Evolutionary conservation across 2,888 invertebrate genomes (phyloP).

Genomic region (Periphyllus acericola): DNA sequence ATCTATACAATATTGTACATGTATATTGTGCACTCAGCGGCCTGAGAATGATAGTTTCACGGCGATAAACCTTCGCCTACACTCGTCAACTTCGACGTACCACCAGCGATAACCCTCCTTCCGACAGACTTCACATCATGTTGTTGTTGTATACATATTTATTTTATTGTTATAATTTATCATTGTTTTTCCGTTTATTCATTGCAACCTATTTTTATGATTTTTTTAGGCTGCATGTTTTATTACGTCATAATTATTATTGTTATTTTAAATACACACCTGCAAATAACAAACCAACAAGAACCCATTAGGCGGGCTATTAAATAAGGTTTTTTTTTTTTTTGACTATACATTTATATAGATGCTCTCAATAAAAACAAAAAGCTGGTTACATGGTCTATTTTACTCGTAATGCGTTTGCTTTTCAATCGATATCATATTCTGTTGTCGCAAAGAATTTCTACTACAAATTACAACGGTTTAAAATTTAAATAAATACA

Average conservation of each 20-base stretch:
- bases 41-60: background rate
- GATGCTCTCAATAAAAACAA: background rate
- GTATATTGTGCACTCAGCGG: background rate
- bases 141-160: background rate
- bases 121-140: background rate
- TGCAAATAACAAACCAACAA: background rate
- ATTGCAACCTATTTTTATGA: background rate
- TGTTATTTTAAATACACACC: background rate
- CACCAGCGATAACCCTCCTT: background rate
- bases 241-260: background rate
- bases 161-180: background rate
- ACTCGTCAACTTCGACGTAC: slow-evolving; percentile 12
- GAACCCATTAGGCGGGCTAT: background rate
- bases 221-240: background rate
- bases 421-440: background rate
- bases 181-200: background rate
- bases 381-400: background rate
- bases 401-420: background rate
- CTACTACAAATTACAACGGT: background rate
- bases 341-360: no score
- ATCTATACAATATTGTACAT: no score
- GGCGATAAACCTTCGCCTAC: background rate
- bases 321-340: background rate
- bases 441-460: background rate
- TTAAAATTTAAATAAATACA: background rate